Percentiles rank a stretch among this genome's conserved stretches.
phyloP scores from a whole-genome alignment of 2,113 vertebrate species.

The Mirza zaza region DNA sequence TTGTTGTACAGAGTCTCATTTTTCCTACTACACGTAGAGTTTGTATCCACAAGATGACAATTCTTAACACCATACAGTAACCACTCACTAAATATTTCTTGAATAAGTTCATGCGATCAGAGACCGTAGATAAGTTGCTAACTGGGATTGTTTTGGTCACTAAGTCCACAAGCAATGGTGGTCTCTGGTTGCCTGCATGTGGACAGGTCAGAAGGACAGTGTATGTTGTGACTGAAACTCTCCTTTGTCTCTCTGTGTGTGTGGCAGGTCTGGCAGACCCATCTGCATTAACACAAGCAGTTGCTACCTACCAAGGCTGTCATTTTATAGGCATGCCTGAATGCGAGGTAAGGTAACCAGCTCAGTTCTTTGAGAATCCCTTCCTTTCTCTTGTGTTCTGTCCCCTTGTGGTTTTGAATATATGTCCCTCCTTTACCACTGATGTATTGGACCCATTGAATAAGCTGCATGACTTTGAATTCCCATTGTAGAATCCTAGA shows the following conservation, averaged over 20 bases:
- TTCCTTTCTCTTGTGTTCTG: background rate
- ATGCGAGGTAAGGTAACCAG: conserved; percentile 91
- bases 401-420: background rate
- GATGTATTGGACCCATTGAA: background rate
- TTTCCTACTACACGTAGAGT: background rate
- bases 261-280: conserved; percentile 94
- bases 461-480: background rate
- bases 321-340: conserved; percentile 99
- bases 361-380: background rate
- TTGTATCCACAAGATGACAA: background rate
- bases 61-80: background rate
- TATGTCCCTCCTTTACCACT: background rate
- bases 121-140: background rate
- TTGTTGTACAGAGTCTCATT: background rate
- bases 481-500: background rate
- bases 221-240: background rate
- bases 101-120: background rate
- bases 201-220: background rate
- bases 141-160: background rate
- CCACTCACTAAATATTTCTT: background rate
- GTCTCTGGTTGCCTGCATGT: background rate
- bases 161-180: background rate
- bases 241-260: conserved; percentile 19
- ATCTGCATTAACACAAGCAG: conserved; percentile 92
- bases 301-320: conserved; percentile 96